Percentiles rank a stretch among this genome's conserved stretches.
phyloP scores from a whole-genome alignment of 2,797 vertebrate species.

The Ispidina picta region DNA sequence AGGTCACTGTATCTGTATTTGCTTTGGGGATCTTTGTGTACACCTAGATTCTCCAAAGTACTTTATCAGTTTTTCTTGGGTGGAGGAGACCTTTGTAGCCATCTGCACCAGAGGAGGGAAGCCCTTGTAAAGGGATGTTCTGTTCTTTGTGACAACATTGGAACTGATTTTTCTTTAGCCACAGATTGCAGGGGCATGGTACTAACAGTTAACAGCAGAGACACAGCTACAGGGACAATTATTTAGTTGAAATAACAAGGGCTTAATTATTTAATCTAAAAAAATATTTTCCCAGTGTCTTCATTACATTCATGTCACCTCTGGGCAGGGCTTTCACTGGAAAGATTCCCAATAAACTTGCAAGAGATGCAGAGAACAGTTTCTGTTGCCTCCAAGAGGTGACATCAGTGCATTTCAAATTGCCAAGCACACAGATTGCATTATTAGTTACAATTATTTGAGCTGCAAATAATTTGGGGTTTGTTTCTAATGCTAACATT shows the following conservation, averaged over 20 bases:
- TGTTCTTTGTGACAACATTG: background rate
- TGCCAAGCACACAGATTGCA: background rate
- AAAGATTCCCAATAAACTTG: background rate
- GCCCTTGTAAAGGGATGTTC: background rate
- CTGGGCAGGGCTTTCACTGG: background rate
- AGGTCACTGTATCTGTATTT: conserved; percentile 16
- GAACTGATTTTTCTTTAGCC: background rate
- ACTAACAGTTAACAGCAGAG: background rate
- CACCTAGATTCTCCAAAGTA: background rate
- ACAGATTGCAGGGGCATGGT: background rate
- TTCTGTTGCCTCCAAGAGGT: background rate
- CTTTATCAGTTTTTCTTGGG: background rate
- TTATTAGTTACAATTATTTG: background rate
- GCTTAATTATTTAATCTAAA: background rate
- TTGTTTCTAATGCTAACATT: background rate
- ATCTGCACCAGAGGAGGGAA: background rate
- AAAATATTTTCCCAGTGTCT: background rate
- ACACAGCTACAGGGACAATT: background rate
- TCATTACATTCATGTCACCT: background rate
- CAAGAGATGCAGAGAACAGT: background rate
- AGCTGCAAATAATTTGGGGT: background rate
- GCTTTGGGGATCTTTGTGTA: background rate
- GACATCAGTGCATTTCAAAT: background rate
- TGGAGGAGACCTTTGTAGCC: background rate
- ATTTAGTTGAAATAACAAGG: background rate